A percentile compares a stretch with the other conserved stretches of the same genome.
Evolutionary conservation across 2,888 invertebrate species (phyloP).

Genomic region (Leptogaster cylindrica): DNA sequence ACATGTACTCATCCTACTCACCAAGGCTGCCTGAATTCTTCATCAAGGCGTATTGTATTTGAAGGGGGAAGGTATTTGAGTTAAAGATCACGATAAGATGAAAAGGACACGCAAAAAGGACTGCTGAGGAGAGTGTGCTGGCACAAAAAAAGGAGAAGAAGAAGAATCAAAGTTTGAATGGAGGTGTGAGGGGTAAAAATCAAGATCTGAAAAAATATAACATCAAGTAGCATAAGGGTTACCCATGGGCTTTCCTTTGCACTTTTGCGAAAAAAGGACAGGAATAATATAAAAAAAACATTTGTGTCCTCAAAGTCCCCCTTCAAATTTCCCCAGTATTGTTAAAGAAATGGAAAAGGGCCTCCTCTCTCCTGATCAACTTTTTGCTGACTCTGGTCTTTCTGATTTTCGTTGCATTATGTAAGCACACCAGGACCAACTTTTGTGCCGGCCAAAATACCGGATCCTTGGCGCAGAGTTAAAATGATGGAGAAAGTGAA

Average conservation of each 20-base stretch:
- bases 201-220: constrained; percentile 36
- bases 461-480: constrained; percentile 18
- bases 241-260: constrained; percentile 33
- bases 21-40: constrained; percentile 27
- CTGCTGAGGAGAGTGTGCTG: neutral
- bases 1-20: constrained; percentile 21
- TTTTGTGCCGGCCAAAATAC: constrained; percentile 6
- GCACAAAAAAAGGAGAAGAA: constrained; percentile 11
- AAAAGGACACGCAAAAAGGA: constrained; percentile 27
- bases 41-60: constrained; percentile 38
- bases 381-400: constrained; percentile 31
- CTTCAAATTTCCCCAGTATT: constrained; percentile 21
- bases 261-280: constrained; percentile 16
- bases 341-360: constrained; percentile 33
- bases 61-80: constrained; percentile 19
- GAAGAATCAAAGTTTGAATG: neutral
- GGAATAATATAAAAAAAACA: neutral
- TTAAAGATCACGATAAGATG: constrained; percentile 36
- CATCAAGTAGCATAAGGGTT: constrained; percentile 35
- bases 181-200: neutral
- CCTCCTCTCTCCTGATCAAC: constrained; percentile 27
- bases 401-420: constrained; percentile 34
- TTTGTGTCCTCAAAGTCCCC: constrained; percentile 12
- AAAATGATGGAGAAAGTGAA: constrained; percentile 25
- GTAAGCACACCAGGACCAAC: constrained; percentile 14